Evolutionary conservation across 2,888 invertebrate genomes (phyloP).

Genomic region (Synanthedon myopaeformis): DNA sequence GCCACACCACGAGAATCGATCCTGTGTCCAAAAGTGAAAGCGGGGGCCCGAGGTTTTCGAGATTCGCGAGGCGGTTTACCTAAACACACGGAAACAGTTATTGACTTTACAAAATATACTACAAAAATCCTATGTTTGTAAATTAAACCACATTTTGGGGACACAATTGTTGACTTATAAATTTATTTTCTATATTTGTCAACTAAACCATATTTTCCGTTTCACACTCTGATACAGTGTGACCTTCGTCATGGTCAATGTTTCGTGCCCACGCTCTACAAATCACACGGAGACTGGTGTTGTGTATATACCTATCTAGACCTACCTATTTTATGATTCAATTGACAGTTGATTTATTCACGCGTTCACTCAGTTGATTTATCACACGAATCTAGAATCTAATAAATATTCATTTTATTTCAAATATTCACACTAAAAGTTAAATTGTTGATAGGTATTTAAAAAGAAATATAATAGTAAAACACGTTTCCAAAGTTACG

Average conservation of each 20-base stretch:
- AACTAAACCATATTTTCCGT: not conserved
- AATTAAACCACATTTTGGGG: not conserved
- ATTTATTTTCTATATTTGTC: not conserved
- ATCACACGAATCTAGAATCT: no score
- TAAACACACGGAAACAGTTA: conserved; percentile 20
- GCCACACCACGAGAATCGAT: conserved; percentile 62
- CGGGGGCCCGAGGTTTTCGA: conserved; percentile 81
- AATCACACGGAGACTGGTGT: conserved; percentile 4
- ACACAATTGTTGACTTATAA: no score
- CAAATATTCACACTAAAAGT: no score
- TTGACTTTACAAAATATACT: no score
- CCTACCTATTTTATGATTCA: not conserved
- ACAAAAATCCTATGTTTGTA: not conserved
- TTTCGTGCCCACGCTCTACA: conserved; percentile 32
- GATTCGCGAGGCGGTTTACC: conserved; percentile 84
- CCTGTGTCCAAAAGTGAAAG: conserved; percentile 84
- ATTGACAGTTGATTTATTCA: not conserved
- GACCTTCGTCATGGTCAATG: conserved; percentile 55
- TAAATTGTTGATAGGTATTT: no score
- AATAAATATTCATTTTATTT: no score
- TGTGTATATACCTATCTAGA: not conserved
- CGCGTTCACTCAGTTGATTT: no score
- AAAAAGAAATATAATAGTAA: no score
- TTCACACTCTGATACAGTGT: conserved; percentile 22
- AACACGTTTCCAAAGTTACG: no score